These are phyloP conservation scores for Crotalus helleri DNA, from an alignment of 2,113 vertebrate species.

Conservation along the genomic window DNA sequence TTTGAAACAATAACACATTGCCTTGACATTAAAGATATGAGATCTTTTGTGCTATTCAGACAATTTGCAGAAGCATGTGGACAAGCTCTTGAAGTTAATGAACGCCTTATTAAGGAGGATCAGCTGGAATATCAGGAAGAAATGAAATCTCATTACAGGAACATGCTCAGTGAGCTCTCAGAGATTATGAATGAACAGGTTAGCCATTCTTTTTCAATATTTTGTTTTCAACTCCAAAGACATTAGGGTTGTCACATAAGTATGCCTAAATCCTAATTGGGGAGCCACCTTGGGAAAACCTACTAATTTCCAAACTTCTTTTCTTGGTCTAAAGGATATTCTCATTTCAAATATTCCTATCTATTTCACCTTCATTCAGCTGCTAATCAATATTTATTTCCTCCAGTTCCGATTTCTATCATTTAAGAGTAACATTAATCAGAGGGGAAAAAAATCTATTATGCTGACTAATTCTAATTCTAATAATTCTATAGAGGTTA, in stretches of 20 bases:
- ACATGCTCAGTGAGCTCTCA: constrained; percentile 92
- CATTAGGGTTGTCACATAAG: not conserved
- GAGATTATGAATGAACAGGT: constrained; percentile 97
- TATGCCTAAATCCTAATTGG: not conserved
- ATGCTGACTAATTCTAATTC: not conserved
- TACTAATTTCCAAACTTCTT: not conserved
- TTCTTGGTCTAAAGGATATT: not conserved
- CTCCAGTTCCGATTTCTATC: not conserved
- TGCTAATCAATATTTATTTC: not conserved
- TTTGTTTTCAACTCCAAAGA: not conserved
- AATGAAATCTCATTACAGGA: constrained; percentile 92
- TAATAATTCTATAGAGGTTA: not conserved
- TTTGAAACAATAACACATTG: not conserved
- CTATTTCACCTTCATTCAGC: not conserved
- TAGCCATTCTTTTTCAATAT: constrained; percentile 20
- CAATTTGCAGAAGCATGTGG: constrained; percentile 95
- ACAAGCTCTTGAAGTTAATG: constrained; percentile 93
- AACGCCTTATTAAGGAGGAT: constrained; percentile 96
- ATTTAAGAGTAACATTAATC: not conserved
- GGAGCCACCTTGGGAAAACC: not conserved
- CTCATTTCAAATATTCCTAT: not conserved
- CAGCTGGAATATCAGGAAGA: constrained; percentile 98
- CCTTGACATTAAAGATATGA: not conserved
- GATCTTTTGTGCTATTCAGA: constrained; percentile 64
- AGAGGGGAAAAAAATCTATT: not conserved